Conservation (phyloP, 2,797 vertebrate species). For the Galaxias olidus region DNA sequence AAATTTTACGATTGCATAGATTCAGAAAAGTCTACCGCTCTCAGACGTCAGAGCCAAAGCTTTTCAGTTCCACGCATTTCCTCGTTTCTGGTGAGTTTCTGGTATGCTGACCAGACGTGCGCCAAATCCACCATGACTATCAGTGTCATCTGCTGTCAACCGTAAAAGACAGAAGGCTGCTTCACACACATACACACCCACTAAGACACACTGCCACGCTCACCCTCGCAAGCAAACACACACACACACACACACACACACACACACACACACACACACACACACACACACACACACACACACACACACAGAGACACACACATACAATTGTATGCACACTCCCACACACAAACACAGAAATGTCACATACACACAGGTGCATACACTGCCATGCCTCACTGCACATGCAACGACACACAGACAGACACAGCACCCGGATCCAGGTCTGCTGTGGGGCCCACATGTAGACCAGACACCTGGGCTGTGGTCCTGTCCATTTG, state of each 20-base stretch:
- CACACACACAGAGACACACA: not conserved
- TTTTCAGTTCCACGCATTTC: no score
- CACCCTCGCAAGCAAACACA: slow-evolving; percentile 6
- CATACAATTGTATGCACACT: not conserved
- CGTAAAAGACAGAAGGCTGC: slow-evolving; percentile 64
- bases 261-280: not conserved
- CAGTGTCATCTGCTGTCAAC: slow-evolving; percentile 65
- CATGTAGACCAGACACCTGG: slow-evolving; percentile 44
- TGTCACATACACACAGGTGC: not conserved
- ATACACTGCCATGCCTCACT: no score
- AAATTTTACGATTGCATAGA: no score
- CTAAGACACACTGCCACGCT: slow-evolving; percentile 15
- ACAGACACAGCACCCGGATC: slow-evolving; percentile 28
- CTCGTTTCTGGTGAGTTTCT: not conserved
- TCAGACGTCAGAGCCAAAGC: no score
- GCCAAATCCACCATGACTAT: slow-evolving; percentile 48
- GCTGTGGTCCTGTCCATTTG: slow-evolving; percentile 31
- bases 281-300: not conserved
- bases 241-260: slow-evolving; percentile 9
- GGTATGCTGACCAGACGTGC: slow-evolving; percentile 27
- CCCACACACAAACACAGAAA: slow-evolving; percentile 1
- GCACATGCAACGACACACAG: no score
- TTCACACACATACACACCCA: slow-evolving; percentile 10
- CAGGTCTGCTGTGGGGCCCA: slow-evolving; percentile 23
- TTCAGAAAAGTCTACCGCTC: no score